Conservation (phyloP, 2,113 vertebrate species). For the Mobula birostris region DNA sequence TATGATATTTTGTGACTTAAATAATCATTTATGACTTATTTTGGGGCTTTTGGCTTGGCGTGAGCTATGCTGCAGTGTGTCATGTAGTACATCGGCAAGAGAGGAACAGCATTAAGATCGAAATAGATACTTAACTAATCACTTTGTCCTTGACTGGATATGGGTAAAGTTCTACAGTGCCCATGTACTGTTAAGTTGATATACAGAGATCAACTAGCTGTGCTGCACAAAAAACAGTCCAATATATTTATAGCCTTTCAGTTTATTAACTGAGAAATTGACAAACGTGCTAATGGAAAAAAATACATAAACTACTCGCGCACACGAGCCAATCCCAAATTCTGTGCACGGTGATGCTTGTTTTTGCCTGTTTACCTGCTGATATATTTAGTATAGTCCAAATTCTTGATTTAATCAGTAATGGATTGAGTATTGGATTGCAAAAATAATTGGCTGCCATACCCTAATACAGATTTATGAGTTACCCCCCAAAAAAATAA, state of each 20-base stretch:
- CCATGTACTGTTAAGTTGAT: neutral
- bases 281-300: neutral
- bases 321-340: neutral
- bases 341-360: neutral
- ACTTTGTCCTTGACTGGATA: neutral
- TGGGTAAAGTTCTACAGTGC: neutral
- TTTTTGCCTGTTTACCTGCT: neutral
- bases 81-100: neutral
- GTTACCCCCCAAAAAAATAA: constrained; percentile 25
- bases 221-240: neutral
- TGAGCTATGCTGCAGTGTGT: neutral
- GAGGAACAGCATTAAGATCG: neutral
- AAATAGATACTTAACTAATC: constrained; percentile 27
- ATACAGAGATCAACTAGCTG: neutral
- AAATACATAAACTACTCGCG: neutral
- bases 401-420: constrained; percentile 5
- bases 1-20: constrained; percentile 4
- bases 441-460: constrained; percentile 33
- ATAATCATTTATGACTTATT: neutral
- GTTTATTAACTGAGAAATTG: constrained; percentile 13
- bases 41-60: neutral
- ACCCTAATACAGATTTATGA: constrained; percentile 23
- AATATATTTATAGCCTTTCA: neutral
- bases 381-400: neutral
- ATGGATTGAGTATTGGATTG: constrained; percentile 23